Conservation (phyloP, 92 coral and sea anemone species). For the Siderastrea siderea region DNA sequence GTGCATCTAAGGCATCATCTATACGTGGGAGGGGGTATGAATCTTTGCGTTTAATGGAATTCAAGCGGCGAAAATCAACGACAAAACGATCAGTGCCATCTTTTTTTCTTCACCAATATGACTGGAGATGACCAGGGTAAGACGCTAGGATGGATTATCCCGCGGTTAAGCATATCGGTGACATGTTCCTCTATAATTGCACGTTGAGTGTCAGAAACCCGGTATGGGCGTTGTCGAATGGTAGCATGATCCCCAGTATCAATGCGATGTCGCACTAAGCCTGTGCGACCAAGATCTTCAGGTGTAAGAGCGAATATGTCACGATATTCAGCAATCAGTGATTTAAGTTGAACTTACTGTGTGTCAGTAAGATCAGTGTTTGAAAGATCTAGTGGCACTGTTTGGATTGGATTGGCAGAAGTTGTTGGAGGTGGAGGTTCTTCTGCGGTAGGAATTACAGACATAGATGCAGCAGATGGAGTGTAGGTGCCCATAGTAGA, state of each 20-base stretch:
- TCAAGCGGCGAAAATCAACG: constrained; percentile 66
- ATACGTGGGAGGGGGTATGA: constrained; percentile 58
- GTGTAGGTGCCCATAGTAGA: constrained; percentile 51
- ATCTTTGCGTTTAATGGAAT: constrained; percentile 37
- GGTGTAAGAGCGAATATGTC: constrained; percentile 49
- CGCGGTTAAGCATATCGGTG: too few species aligned
- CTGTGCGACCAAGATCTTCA: constrained; percentile 71
- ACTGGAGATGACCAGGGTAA: constrained; percentile 76
- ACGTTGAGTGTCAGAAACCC: constrained; percentile 66
- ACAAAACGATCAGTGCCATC: constrained; percentile 59
- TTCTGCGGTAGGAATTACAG: constrained; percentile 8
- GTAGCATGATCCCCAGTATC: constrained; percentile 55
- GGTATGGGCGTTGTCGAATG: constrained; percentile 70
- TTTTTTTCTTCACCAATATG: constrained; percentile 73
- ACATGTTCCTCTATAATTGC: constrained; percentile 27
- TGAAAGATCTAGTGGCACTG: constrained; percentile 42
- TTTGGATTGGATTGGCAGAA: neutral
- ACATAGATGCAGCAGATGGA: constrained; percentile 22
- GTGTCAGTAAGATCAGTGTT: constrained; percentile 21
- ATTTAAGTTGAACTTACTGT: constrained; percentile 29
- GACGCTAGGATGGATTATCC: constrained; percentile 72
- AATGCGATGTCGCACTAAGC: constrained; percentile 58
- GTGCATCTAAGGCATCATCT: constrained; percentile 44
- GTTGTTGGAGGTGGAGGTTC: neutral
- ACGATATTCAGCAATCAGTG: constrained; percentile 24